Evolutionary conservation across 2,888 invertebrate species (phyloP).

Genomic region (Rhopalosiphum nymphaeae): DNA sequence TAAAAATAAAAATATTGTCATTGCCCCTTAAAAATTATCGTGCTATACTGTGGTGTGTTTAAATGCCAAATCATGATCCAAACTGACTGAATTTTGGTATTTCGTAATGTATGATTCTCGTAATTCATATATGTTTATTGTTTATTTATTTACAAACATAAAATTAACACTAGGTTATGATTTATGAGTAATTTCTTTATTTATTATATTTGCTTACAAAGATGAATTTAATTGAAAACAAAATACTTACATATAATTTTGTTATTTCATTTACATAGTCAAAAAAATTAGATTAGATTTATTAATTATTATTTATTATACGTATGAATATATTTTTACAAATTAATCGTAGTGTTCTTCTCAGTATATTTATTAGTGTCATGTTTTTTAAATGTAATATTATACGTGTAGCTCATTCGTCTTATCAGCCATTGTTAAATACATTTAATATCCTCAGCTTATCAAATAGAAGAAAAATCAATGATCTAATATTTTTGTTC

Average conservation of each 20-base stretch:
- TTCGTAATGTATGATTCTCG: neutral
- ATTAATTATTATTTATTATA: neutral
- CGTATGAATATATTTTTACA: no score
- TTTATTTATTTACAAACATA: neutral
- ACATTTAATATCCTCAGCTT: no score
- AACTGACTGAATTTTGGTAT: neutral
- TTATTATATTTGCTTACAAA: neutral
- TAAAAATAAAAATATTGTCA: neutral
- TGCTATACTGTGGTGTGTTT: neutral
- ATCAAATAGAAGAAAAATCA: no score
- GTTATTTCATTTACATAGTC: neutral
- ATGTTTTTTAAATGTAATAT: no score
- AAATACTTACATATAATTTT: neutral
- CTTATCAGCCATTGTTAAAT: no score
- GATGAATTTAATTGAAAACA: no score
- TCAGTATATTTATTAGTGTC: no score
- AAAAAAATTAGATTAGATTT: neutral
- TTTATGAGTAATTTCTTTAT: neutral
- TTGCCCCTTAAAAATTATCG: neutral
- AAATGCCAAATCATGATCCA: neutral
- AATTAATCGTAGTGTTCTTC: no score
- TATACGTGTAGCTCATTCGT: no score
- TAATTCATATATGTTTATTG: neutral
- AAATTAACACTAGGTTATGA: neutral
- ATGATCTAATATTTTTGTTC: no score